Conservation (phyloP, 1,140 invertebrate species). For the Drosophila miranda region DNA sequence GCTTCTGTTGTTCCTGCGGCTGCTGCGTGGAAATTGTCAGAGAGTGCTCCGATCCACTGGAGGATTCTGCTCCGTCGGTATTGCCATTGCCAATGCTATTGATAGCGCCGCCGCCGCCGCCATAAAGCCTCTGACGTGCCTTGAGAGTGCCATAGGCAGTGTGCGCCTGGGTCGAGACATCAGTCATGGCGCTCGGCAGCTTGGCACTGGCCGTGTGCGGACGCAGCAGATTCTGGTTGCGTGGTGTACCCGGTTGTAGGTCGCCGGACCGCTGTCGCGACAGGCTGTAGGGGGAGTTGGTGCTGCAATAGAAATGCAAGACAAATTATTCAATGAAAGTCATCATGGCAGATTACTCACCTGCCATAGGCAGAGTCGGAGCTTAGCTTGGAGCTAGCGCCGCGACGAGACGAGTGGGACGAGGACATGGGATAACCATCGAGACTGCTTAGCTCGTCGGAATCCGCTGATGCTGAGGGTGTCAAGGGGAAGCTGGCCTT, state of each 20-base stretch:
- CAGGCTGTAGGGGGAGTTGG: constrained; percentile 61
- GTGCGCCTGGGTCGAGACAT: constrained; percentile 61
- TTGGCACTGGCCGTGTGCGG: constrained; percentile 60
- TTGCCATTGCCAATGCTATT: constrained; percentile 14
- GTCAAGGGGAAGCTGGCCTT: constrained; percentile 29
- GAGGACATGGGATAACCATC: constrained; percentile 77
- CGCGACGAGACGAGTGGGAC: constrained; percentile 59
- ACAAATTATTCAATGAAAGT: not conserved
- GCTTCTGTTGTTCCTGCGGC: constrained; percentile 31
- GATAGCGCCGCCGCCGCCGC: not conserved
- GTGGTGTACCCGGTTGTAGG: constrained; percentile 24
- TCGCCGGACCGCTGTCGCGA: constrained; percentile 73
- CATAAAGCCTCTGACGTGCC: constrained; percentile 57
- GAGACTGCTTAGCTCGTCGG: constrained; percentile 77
- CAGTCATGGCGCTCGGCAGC: constrained; percentile 29
- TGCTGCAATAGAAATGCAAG: constrained; percentile 30
- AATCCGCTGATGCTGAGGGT: constrained; percentile 63
- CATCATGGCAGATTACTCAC: constrained; percentile 77
- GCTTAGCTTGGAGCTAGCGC: constrained; percentile 80
- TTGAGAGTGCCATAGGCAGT: constrained; percentile 55
- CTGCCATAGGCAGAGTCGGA: constrained; percentile 88
- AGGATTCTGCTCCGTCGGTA: constrained; percentile 36
- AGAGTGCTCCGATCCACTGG: constrained; percentile 57
- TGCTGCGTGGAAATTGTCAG: constrained; percentile 12
- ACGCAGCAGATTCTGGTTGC: constrained; percentile 36